These are phyloP conservation scores for Calidris pugnax DNA, from an alignment of 2,113 vertebrate genomes.

Conservation along the genomic window DNA sequence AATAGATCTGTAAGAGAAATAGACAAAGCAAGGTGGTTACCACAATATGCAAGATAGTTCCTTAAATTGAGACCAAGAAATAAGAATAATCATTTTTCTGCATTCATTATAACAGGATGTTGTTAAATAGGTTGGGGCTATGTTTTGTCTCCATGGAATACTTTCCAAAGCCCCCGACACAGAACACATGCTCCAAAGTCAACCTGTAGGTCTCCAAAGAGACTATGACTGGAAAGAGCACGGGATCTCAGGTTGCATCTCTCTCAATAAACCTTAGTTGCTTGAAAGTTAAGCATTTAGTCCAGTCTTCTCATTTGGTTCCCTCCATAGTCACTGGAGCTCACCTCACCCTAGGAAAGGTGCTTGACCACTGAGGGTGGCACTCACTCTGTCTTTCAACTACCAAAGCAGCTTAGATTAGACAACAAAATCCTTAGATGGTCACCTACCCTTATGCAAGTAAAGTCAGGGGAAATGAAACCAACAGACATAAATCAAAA, in stretches of 20 bases:
- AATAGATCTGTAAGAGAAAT: conserved; percentile 76
- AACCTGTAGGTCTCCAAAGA: neutral
- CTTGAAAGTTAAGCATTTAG: neutral
- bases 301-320: neutral
- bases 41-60: neutral
- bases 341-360: neutral
- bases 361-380: neutral
- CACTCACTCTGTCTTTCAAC: fast-evolving
- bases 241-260: neutral
- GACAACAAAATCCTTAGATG: neutral
- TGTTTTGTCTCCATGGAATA: neutral
- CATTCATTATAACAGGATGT: neutral
- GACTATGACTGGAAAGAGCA: neutral
- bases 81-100: neutral
- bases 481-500: neutral
- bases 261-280: neutral
- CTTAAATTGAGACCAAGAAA: neutral
- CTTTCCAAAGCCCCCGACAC: neutral
- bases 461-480: neutral
- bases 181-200: neutral
- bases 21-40: conserved; percentile 18
- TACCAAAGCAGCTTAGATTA: neutral
- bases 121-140: neutral
- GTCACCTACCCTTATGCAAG: neutral
- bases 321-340: neutral